Base-by-base conservation (phyloP, 2,888 invertebrate species). In the Drosophila maculinotata region DNA sequence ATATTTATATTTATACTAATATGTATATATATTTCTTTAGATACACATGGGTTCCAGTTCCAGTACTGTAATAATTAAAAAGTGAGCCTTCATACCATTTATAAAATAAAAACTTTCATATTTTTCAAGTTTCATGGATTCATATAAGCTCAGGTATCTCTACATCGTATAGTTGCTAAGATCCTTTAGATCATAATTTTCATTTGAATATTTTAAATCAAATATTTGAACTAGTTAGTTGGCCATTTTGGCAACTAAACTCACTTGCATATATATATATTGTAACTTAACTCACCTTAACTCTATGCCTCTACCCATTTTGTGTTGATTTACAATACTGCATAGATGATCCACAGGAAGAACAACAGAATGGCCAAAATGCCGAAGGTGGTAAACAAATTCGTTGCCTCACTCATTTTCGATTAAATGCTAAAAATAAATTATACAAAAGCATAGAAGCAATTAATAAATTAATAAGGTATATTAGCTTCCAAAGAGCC, bases 341-440 rank as follows among this genome's bases (percentile, higher is more conserved):
- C 93, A 90, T 95, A 95, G 67, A 95, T 92, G 35, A 94, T 91
- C 94, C 95, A 95, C 49, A 95, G 92, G 57, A 94, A 93, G 82
- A 94, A 93, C 54, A 95, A 92, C 35, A 95, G 92, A 38, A 94
- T 92, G 80, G 95, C 93, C 90, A 95, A 91, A 90, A 95, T 95
- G 82, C 94, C 91, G 89, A 95, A 95, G 76, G 95, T 95, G 88
- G 94, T 94, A 86, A 95, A 92, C 72, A 95, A 93, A 90, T 93
- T 95, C 69, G 93, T 93, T 64, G 94, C 93, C 92, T 95, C 95
- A 82, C 78, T 88, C 91, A 91, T 91, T 47, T 83, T 90, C 65
- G 31, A 36, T 72, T 39, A 38, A 41, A 44, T 42, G 33, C 79
- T 79, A 56, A 30, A 69, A 68, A 64, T 62, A 57, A 42, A 57